phyloP scores from a whole-genome alignment of 2,888 invertebrate species.

The Drosophila acutilabella region DNA sequence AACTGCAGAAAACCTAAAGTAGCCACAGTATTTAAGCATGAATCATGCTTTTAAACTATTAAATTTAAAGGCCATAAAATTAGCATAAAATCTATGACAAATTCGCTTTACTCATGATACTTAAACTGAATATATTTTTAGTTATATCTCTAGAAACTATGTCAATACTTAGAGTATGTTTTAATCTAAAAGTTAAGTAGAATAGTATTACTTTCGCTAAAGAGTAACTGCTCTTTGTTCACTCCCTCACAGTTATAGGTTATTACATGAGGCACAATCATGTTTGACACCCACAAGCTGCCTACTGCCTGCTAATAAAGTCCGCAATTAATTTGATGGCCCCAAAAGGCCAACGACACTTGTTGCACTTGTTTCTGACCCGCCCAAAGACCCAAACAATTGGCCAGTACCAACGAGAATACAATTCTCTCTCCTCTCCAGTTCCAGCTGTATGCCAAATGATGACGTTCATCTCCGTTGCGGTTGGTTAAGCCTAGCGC shows the following conservation, averaged over 20 bases:
- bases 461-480: conserved; percentile 2
- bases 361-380: conserved; percentile 48
- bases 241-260: not conserved
- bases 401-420: conserved; percentile 9
- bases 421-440: not conserved
- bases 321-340: conserved; percentile 59
- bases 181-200: too few relatives aligned
- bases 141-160: too few relatives aligned
- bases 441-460: conserved; percentile 18
- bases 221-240: conserved; percentile 1
- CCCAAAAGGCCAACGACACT: conserved; percentile 72
- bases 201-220: not conserved
- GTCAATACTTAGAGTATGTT: too few relatives aligned
- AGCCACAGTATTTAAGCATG: not conserved
- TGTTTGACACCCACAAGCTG: conserved; percentile 36
- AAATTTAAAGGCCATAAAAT: not conserved
- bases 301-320: conserved; percentile 13
- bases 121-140: too few relatives aligned
- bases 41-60: not conserved
- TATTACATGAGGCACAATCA: conserved; percentile 58
- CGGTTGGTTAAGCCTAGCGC: conserved; percentile 10
- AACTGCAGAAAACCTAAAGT: too few relatives aligned
- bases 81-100: not conserved
- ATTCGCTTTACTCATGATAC: too few relatives aligned
- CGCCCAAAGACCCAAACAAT: not conserved